Evolutionary conservation across 2,888 invertebrate genomes (phyloP).

Genomic region (Serrognathus titanus): DNA sequence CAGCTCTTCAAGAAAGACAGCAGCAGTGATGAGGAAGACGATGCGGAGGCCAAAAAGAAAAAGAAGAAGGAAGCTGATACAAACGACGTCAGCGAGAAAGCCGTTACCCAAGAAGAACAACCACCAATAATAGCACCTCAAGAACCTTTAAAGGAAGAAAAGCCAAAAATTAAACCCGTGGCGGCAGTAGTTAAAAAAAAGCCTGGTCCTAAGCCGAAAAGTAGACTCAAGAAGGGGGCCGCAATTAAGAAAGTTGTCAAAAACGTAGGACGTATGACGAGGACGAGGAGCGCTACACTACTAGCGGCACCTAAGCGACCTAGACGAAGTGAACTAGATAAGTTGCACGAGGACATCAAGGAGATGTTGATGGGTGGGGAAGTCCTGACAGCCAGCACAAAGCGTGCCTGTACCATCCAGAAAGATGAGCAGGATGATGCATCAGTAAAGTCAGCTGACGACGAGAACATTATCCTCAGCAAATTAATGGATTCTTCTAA

Average conservation of each 20-base stretch:
- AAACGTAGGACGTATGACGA: conserved; percentile 30
- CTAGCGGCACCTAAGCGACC: conserved; percentile 34
- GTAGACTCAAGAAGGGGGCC: neutral
- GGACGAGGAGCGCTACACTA: conserved; percentile 23
- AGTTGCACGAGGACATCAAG: conserved; percentile 65
- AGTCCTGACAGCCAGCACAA: conserved; percentile 61
- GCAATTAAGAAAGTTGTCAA: conserved; percentile 4
- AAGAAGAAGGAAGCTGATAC: conserved; percentile 8
- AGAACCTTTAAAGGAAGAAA: conserved; percentile 2
- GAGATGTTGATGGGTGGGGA: conserved; percentile 68
- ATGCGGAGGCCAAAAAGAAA: conserved; percentile 4
- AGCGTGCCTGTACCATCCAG: conserved; percentile 54
- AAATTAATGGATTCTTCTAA: neutral
- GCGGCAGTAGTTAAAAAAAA: neutral
- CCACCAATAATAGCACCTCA: neutral
- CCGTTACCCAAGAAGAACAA: neutral
- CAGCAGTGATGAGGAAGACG: conserved; percentile 16
- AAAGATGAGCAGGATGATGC: conserved; percentile 5
- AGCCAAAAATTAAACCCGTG: neutral
- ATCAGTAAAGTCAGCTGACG: conserved; percentile 14
- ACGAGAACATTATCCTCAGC: conserved; percentile 17
- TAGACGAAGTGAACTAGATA: conserved; percentile 55
- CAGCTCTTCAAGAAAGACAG: conserved; percentile 15
- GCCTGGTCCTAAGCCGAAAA: neutral
- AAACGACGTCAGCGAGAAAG: neutral